Base-by-base conservation (phyloP, 1,140 invertebrate genomes). In the Bombus cullumanus region DNA sequence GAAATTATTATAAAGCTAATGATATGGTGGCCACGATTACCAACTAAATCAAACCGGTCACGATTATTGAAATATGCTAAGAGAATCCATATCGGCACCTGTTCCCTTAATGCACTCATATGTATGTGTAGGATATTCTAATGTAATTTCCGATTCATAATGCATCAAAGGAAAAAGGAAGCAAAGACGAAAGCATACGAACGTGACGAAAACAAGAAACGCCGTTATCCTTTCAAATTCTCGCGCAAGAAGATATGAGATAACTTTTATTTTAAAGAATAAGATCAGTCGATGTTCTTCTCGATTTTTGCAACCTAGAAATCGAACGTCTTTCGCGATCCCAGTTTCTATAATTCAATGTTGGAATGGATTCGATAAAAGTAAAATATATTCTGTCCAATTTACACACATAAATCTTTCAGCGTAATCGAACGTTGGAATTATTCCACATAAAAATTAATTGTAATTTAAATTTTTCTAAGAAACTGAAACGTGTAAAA, bases 111-210 rank as follows among this genome's bases (percentile, higher is more conserved):
- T 94, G 88, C 86, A 92, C 90, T 92, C 90, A 88, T 93, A 92
- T 92, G 89, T 93, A 93, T 92, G 92, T 92, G 87, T 80, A 82
- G 84, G 83, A 90, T 91, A 93, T 93, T 93, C 90, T 92, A 92
- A 93, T 91, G 83, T 74, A 86, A 93, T 92, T 94, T 93, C 88
- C 87, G 82, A 93, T 93, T 92, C 91, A 93, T 94, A 94, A 93
- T 93, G 89, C 89, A 93, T 91, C 76, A 72, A 85, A 37, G 57
- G 62, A 34, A 62, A 62, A 34, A 10, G 34, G 12, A 1, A 18
- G 41, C 28, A 78, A 71, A 72, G 74, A 66, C 59, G 59, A 72
- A 43, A 41, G 57, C 28, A 64, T 59, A 62, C 43, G 74, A 59
- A 76, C 81, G 68, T 72, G 81, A 77, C 57, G 62, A 71, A 73